Conservation (phyloP, 2,888 invertebrate genomes). For the Fragum whitleyi region DNA sequence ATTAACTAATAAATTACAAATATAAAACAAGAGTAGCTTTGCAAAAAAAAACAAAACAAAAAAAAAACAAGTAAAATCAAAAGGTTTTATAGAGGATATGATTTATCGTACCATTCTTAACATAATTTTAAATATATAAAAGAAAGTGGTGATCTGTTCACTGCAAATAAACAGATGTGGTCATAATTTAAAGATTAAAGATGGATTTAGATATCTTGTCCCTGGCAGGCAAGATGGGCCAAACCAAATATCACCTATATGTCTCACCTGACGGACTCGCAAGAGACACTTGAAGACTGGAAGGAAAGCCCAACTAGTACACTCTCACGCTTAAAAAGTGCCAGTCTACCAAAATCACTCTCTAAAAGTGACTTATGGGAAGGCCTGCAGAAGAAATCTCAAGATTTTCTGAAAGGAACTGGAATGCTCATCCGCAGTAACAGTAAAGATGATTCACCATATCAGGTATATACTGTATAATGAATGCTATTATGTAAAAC, state of each 20-base stretch:
- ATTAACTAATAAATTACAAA: no score
- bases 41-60: no score
- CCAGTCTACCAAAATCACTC: conserved; percentile 79
- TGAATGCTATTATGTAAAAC: no score
- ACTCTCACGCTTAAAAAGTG: conserved; percentile 76
- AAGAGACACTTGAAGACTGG: conserved; percentile 81
- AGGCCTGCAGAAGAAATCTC: conserved; percentile 80
- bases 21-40: no score
- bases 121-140: no score
- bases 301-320: conserved; percentile 73
- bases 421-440: conserved; percentile 79
- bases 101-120: no score
- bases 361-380: conserved; percentile 82
- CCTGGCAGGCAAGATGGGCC: conserved; percentile 80
- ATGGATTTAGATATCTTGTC: background rate
- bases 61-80: no score
- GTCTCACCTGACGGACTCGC: conserved; percentile 75
- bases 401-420: conserved; percentile 80
- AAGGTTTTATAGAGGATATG: no score
- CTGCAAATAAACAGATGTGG: no score
- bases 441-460: conserved; percentile 78
- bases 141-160: no score
- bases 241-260: conserved; percentile 69
- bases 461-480: conserved; percentile 72
- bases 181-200: no score